Base-by-base conservation (phyloP, 2,113 vertebrate genomes). In the Brachirus orientalis region DNA sequence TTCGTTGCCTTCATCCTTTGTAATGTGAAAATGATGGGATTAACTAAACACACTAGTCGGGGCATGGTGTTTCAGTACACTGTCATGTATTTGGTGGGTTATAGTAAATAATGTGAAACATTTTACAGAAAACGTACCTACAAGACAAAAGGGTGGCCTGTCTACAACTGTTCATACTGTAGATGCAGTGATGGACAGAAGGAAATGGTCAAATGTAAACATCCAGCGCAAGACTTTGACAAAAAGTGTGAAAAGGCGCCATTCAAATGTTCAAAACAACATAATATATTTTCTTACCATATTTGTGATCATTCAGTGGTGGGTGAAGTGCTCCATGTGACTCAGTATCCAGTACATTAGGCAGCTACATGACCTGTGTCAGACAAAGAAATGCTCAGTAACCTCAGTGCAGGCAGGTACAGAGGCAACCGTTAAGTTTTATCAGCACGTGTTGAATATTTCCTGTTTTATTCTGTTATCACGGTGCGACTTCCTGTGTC, bases 251-350 rank as follows among this genome's bases (percentile, higher is more conserved):
- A 43, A 43, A 14, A 43, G 40, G n/a, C n/a, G n/a, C n/a, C n/a
- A n/a, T n/a, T n/a, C n/a, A n/a, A 43, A 43, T 8, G 40, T 12
- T 14, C 10, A 65, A 56, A 57, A 14, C 1, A 69, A 0, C 3
- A 7, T 28, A 54, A 61, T 8, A 17, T 37, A 37, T 20, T n/a
- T 10, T 58, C 89, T 86, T 84, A 91, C 90, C 90, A 90, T 92
- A 5, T 72, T 71, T 79, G 57, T 47, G 59, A n/a, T 28, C 57
- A 10, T 59, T 79, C 57, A 60, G 8, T 28, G 60, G 28, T 45
- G 20, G 17, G 13, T 52, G 53, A 69, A 71, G 16, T 14, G 41
- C 18, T 69, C 60, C 89, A 90, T 89, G 55, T 52, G 51, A 59
- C 46, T 63, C 4, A 70, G 35, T 63, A 50, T 69, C 54, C 67